phyloP scores from a whole-genome alignment of 1,140 invertebrate species.

The Drosophila virilis region DNA sequence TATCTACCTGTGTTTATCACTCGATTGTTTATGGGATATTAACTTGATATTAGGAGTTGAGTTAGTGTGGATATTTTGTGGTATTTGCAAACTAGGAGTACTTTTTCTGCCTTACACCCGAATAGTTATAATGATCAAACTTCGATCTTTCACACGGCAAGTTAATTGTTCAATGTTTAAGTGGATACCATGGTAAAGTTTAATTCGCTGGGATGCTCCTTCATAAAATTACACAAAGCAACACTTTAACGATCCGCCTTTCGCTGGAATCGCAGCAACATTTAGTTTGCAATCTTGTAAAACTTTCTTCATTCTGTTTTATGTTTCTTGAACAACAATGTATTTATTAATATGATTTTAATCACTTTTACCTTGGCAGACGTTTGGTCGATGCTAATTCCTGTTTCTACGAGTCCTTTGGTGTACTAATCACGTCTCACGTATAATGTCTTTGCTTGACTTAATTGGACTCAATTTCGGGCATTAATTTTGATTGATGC shows the following conservation, averaged over 20 bases:
- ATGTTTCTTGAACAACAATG: slow-evolving; percentile 18
- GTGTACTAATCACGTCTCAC: slow-evolving; percentile 34
- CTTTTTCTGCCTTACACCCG: not conserved
- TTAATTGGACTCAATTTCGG: slow-evolving; percentile 35
- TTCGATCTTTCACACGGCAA: not conserved
- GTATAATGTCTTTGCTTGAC: slow-evolving; percentile 49
- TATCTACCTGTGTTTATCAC: no score
- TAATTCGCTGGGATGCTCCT: not conserved
- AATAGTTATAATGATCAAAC: not conserved
- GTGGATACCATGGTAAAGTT: not conserved
- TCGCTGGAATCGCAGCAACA: slow-evolving; percentile 2
- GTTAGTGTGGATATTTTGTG: no score
- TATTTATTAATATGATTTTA: slow-evolving; percentile 67
- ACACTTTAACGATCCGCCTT: slow-evolving; percentile 11
- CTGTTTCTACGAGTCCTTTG: slow-evolving; percentile 20
- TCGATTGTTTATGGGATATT: no score
- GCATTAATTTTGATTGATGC: slow-evolving; percentile 74
- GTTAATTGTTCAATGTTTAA: not conserved
- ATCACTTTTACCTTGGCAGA: slow-evolving; percentile 52
- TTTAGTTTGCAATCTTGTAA: slow-evolving; percentile 9
- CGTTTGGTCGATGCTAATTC: slow-evolving; percentile 36
- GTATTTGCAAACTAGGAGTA: no score
- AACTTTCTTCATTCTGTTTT: slow-evolving; percentile 7
- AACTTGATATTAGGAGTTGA: no score
- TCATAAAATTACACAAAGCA: not conserved